A percentile compares a stretch with the other conserved stretches of the same genome.
Evolutionary conservation across 2,888 invertebrate genomes (phyloP).

Genomic region (Agonum fuliginosum): DNA sequence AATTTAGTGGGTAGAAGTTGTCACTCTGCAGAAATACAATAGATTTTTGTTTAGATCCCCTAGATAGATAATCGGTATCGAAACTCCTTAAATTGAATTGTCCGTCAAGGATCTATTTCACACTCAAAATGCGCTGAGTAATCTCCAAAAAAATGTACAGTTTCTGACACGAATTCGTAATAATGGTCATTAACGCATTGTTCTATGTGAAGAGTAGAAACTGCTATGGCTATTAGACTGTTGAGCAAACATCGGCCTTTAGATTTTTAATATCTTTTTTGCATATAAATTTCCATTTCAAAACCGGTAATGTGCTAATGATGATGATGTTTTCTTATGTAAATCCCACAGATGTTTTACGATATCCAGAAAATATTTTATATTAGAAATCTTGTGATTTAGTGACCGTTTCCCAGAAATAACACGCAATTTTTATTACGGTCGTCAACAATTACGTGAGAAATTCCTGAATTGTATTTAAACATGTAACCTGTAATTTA

Average conservation of each 20-base stretch:
- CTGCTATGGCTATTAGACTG: too few species aligned
- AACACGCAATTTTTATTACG: too few species aligned
- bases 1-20: too few species aligned
- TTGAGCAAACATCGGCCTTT: too few species aligned
- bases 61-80: too few species aligned
- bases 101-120: not conserved
- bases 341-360: slow-evolving; percentile 42
- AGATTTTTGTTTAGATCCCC: too few species aligned
- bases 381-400: not conserved
- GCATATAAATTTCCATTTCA: slow-evolving; percentile 22
- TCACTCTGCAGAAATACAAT: too few species aligned
- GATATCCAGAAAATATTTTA: not conserved
- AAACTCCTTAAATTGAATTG: too few species aligned
- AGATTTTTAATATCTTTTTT: slow-evolving; percentile 42
- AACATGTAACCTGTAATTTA: slow-evolving; percentile 8
- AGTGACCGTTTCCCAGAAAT: too few species aligned
- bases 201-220: not conserved
- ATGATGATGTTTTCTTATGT: slow-evolving; percentile 32
- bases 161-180: not conserved
- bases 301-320: slow-evolving; percentile 42
- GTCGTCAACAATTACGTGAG: slow-evolving; percentile 11
- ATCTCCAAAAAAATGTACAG: too few species aligned
- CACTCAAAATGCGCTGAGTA: not conserved
- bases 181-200: too few species aligned
- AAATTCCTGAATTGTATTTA: not conserved